phyloP scores from a whole-genome alignment of 2,888 invertebrate species.

The Trichopria drosophilae region DNA sequence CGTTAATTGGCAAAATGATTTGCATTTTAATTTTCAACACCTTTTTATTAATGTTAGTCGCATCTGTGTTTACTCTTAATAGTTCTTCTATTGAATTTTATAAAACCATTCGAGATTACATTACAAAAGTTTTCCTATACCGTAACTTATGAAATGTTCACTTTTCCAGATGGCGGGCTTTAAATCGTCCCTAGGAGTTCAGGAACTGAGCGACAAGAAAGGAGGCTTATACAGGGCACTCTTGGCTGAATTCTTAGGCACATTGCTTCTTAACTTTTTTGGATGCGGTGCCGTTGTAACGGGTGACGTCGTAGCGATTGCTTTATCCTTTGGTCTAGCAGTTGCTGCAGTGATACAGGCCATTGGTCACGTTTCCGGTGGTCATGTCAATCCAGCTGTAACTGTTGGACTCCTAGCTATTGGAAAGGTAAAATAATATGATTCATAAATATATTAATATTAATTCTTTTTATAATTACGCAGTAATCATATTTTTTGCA shows the following conservation, averaged over 20 bases:
- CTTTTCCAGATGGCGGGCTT: slow-evolving; percentile 63
- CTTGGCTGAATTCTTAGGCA: slow-evolving; percentile 86
- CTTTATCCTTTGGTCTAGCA: slow-evolving; percentile 83
- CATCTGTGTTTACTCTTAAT: too few species aligned
- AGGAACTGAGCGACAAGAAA: slow-evolving; percentile 72
- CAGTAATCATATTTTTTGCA: too few species aligned
- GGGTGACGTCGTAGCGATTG: slow-evolving; percentile 68
- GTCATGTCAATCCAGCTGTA: slow-evolving; percentile 92
- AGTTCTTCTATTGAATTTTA: too few species aligned
- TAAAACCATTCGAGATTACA: not conserved
- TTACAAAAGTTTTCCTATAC: not conserved
- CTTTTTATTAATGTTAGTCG: too few species aligned
- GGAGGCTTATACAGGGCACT: slow-evolving; percentile 77
- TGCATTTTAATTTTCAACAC: too few species aligned
- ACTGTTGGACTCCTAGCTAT: slow-evolving; percentile 78
- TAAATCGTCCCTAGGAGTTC: slow-evolving; percentile 68
- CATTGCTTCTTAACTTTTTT: slow-evolving; percentile 83
- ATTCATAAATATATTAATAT: too few species aligned
- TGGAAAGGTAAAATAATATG: slow-evolving; percentile 64
- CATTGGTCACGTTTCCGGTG: slow-evolving; percentile 85
- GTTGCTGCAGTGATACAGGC: slow-evolving; percentile 82
- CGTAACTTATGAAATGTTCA: not conserved
- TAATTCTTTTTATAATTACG: too few species aligned
- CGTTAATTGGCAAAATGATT: too few species aligned
- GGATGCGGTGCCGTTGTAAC: slow-evolving; percentile 76